Percentiles rank a stretch among this genome's conserved stretches.
phyloP scores from a whole-genome alignment of 2,888 invertebrate genomes.

The Cremastinae sp. region DNA sequence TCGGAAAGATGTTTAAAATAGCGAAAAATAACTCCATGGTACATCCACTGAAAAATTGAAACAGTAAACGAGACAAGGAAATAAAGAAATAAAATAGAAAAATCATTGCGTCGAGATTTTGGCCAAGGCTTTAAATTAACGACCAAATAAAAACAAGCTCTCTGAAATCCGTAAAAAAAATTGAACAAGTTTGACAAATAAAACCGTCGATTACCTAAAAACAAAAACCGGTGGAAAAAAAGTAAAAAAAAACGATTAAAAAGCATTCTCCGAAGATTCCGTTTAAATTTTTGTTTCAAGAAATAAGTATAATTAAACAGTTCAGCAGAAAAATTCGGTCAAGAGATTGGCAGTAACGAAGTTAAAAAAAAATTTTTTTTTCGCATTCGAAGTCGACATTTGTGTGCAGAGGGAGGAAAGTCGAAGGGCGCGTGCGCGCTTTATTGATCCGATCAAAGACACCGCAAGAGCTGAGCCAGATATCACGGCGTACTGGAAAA shows the following conservation, averaged over 20 bases:
- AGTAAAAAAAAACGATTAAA: neutral
- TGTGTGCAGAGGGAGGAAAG: slow-evolving; percentile 1
- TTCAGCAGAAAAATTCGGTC: neutral
- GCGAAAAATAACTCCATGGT: too few species aligned
- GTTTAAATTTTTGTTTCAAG: neutral
- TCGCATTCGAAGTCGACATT: neutral
- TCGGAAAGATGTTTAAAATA: neutral
- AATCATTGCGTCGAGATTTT: too few species aligned
- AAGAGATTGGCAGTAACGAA: neutral
- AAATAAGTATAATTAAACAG: neutral
- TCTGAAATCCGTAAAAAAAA: too few species aligned
- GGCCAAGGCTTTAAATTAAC: too few species aligned
- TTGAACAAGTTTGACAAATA: too few species aligned
- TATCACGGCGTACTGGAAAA: slow-evolving; percentile 3
- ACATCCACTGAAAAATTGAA: too few species aligned
- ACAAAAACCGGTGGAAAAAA: neutral
- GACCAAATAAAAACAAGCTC: too few species aligned
- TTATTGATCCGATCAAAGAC: slow-evolving; percentile 60
- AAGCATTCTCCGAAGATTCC: neutral
- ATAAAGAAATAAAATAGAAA: too few species aligned
- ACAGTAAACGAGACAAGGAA: too few species aligned
- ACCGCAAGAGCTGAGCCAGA: slow-evolving; percentile 6
- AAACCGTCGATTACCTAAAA: too few species aligned
- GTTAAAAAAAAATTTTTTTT: slow-evolving; percentile 3
- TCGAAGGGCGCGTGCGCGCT: slow-evolving; percentile 60